Conservation (phyloP, 2,888 invertebrate genomes). For the Drosophila fulvimacula region DNA sequence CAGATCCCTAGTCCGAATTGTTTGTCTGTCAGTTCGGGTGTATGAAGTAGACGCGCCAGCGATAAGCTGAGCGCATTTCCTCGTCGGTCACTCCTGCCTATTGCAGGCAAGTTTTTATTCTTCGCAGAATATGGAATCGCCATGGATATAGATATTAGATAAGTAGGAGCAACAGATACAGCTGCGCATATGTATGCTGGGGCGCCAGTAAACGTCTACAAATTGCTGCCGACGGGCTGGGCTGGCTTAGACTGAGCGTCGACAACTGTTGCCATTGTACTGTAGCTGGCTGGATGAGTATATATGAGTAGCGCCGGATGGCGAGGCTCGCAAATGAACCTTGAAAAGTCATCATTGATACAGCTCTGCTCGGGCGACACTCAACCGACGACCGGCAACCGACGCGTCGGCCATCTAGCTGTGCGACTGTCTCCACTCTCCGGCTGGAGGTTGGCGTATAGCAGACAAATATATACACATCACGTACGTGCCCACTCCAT, state of each 20-base stretch:
- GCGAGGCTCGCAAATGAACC: constrained; percentile 68
- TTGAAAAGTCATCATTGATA: constrained; percentile 76
- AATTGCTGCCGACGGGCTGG: constrained; percentile 65
- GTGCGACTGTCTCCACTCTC: constrained; percentile 23
- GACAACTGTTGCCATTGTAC: constrained; percentile 65
- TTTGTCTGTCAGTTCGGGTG: too few relatives aligned
- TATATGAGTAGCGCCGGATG: constrained; percentile 5
- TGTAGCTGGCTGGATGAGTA: background rate
- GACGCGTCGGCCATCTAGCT: constrained; percentile 27
- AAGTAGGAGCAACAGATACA: constrained; percentile 57
- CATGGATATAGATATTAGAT: constrained; percentile 54
- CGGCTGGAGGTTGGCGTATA: constrained; percentile 30
- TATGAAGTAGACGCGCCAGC: too few relatives aligned
- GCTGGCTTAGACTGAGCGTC: constrained; percentile 39
- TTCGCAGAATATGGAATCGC: constrained; percentile 17
- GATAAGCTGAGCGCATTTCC: background rate
- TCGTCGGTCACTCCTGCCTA: background rate
- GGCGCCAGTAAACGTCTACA: constrained; percentile 66
- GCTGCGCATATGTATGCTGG: constrained; percentile 40
- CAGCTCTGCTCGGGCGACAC: constrained; percentile 34
- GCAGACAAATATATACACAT: constrained; percentile 70
- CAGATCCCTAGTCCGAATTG: background rate
- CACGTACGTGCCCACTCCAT: constrained; percentile 67
- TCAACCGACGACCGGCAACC: constrained; percentile 32
- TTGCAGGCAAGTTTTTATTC: background rate